Evolutionary conservation across 1,140 invertebrate species (phyloP), one percentile per base, ranked within the genome.

Genomic region (Drosophila neocordata): DNA sequence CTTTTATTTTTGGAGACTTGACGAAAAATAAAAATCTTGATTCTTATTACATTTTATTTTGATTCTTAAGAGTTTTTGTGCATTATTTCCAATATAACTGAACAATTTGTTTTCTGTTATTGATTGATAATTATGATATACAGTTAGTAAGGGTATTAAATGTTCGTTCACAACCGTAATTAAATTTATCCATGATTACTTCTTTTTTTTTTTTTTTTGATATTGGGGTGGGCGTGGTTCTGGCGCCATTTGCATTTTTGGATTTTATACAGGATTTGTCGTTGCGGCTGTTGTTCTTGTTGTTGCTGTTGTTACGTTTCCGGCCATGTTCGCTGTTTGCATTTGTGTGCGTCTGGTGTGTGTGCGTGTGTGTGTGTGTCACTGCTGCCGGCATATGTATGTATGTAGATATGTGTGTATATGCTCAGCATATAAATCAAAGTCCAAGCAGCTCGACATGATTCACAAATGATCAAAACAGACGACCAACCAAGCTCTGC

Each of bases 391-490:
- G n/a, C n/a, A n/a, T 7, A 1, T 15, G 5, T 41, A 12, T 44
- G 34, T 31, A 48, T 51, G 41, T 65, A 70, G 57, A 18, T 38
- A 15, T 76, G 69, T 57, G 73, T 48, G 53, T 34, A 20, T 69
- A 31, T 31, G 27, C 6, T 6, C 4, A 65, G 77, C 77, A 69
- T 74, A 84, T 84, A 84, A 88, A 88, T 88, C 84, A 88, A 88
- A 82, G 84, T 87, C 84, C 79, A 65, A 81, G 79, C 76, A 75
- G 77, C 73, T 73, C 64, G 73, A 81, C 82, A 87, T 88, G 84
- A 88, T 88, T 88, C 84, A 79, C 83, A 88, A 87, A 87, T 82
- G 84, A 87, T 88, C 73, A 79, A 79, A 88, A 82, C 71, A 74
- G 73, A 63, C 66, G 73, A 66, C 65, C 66, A 53, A 35, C 55